Evolutionary conservation across 1,140 invertebrate genomes (phyloP), one percentile per base, ranked within the genome.

Genomic region (Drosophila ohnishii): DNA sequence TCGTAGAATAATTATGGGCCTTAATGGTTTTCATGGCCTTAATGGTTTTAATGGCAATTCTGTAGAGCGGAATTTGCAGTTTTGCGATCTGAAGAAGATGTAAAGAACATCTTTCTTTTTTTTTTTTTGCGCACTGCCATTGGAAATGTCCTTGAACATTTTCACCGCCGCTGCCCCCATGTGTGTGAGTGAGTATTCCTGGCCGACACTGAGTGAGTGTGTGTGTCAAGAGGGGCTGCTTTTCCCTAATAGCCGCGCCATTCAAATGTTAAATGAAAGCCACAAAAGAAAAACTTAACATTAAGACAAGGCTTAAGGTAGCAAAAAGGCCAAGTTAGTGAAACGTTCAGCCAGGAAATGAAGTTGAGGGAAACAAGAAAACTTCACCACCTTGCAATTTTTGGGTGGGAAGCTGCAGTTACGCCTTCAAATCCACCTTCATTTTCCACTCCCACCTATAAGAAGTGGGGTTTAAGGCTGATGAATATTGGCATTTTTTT

Each of bases 11-110:
- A 51, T 66, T 59, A 48, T 25, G 48, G 42, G n/a, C 44, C 78
- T 87, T 87, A 82, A 87, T 86, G 83, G 66, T 45, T 78, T 71
- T 82, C 82, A 78, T 51, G 42, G n/a, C 44, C 78, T 87, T 87
- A 82, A 87, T 86, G 83, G 66, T 45, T 78, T 71, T 82, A 83
- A 86, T 87, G 50, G 51, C 13, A 35, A n/a, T 44, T 50, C 13
- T 11, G 5, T 60, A 56, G 64, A 60, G 35, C 39, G 53, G 19
- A 60, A 59, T 44, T 60, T 59, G 47, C 58, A 25, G 19, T 55
- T 55, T 42, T 32, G 53, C 56, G 47, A 61, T 59, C 80, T 37
- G 34, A 55, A 19, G 28, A 72, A 71, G 42, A 69, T 69, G 44
- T 67, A 28, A 28, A 6, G 5, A 28, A 28, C 25, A 28, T 71